Base-by-base conservation (phyloP, 2,797 vertebrate species). In the Brotula barbata region DNA sequence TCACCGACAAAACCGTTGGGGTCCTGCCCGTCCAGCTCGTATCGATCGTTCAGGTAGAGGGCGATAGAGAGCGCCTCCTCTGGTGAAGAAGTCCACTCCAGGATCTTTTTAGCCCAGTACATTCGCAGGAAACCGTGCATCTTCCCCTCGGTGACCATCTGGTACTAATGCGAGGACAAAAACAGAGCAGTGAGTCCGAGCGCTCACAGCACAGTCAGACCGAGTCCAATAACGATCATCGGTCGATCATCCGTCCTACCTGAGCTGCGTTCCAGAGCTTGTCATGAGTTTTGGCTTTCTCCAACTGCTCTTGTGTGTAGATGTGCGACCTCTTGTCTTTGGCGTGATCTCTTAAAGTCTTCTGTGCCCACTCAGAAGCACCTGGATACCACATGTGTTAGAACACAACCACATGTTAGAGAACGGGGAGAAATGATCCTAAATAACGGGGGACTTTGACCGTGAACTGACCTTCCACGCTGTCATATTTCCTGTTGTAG, bases 81-180 rank as follows among this genome's bases (percentile, higher is more conserved):
- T 0, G 95, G 94, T 0, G 93, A 94, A 1, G 1, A 59, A 0
- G 94, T 96, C 94, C 95, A 96, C 86, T 96, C 95, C 68, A 96
- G 87, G 60, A 96, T 96, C 86, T 96, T 97, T 81, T 97, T 97
- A 71, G 95, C 95, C 95, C 95, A 96, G 84, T 96, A 96, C 95
- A 97, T 96, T 47, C 94, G 85, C 62, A 97, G 20, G 82, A 93
- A 97, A 7, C 94, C 94, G 0, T 96, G 94, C 91, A 95, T 95
- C 88, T 96, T 97, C 44, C 94, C 95, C 66, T 97, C 94, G 1
- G 0, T 71, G 13, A 94, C 81, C 91, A 95, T 89, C 71, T 96
- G 94, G 58, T 88, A 76, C 92, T 93, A 69, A 53, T 5, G 25
- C 3, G 44, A 20, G 37, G 20, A 34, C 7, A 19, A 2, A 28